phyloP scores from a whole-genome alignment of 2,113 vertebrate genomes.

The Carlito syrichta region DNA sequence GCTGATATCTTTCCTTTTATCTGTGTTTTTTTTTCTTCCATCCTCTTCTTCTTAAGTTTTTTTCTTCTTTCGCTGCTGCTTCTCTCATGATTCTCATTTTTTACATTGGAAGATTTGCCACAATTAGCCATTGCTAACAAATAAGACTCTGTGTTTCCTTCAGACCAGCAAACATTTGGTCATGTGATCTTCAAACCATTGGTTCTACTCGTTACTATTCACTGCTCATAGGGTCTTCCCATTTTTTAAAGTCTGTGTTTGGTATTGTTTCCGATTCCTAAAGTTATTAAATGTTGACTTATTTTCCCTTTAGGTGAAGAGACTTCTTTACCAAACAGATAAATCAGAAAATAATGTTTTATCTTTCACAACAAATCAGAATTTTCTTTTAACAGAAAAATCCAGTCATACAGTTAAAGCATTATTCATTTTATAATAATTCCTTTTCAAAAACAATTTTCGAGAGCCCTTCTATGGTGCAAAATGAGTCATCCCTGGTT shows the following conservation, averaged over 20 bases:
- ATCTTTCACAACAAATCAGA: constrained; percentile 27
- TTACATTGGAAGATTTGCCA: background rate
- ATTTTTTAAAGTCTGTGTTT: background rate
- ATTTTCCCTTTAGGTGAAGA: constrained; percentile 41
- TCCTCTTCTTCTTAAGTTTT: background rate
- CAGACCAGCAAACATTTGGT: background rate
- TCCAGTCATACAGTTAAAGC: background rate
- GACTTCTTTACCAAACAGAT: constrained; percentile 34
- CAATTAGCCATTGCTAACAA: background rate
- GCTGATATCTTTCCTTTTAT: background rate
- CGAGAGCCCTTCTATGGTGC: background rate
- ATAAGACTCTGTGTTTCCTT: background rate
- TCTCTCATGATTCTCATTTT: background rate
- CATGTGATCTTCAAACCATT: background rate
- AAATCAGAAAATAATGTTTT: constrained; percentile 44
- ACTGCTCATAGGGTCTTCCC: background rate
- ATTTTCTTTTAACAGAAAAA: constrained; percentile 27
- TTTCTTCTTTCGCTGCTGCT: background rate
- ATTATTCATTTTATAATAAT: background rate
- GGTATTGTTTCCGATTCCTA: constrained; percentile 20
- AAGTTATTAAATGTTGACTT: constrained; percentile 42
- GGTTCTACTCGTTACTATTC: background rate
- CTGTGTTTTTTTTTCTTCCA: background rate
- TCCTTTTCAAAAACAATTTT: constrained; percentile 33
- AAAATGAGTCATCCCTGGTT: background rate